A percentile compares a stretch with the other conserved stretches of the same genome.
These are phyloP conservation scores for Leptoteleia sp. DNA, from an alignment of 1,140 invertebrate species.

Conservation along the genomic window DNA sequence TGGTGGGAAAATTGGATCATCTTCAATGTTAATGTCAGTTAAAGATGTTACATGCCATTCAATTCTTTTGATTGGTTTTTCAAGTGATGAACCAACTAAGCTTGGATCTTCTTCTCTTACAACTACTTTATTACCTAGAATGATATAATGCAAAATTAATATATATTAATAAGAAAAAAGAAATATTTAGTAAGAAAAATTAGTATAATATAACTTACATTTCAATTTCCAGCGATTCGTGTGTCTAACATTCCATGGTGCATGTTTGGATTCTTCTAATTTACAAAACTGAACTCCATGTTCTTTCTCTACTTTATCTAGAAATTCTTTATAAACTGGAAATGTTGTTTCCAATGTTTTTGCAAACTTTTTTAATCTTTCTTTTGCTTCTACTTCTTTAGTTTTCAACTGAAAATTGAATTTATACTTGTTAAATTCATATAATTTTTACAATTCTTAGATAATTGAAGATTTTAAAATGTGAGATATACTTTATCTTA, in stretches of 20 bases:
- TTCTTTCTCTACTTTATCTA: conserved; percentile 44
- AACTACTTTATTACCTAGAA: conserved; percentile 37
- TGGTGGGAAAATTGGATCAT: conserved; percentile 39
- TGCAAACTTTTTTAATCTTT: conserved; percentile 29
- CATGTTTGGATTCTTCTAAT: conserved; percentile 56
- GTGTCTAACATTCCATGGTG: conserved; percentile 49
- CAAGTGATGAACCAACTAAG: not conserved
- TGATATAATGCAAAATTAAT: not conserved
- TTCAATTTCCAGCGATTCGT: conserved; percentile 61
- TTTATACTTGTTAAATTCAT: no score
- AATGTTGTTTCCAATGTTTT: conserved; percentile 36
- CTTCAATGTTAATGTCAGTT: conserved; percentile 21
- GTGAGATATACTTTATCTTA: no score
- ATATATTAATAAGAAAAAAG: not conserved
- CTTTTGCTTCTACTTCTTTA: conserved; percentile 50
- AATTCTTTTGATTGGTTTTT: conserved; percentile 44
- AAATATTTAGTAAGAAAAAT: not conserved
- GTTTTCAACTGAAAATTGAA: conserved; percentile 47
- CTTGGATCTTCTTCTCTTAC: conserved; percentile 18
- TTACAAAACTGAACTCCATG: conserved; percentile 38
- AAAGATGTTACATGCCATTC: conserved; percentile 14
- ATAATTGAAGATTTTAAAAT: no score
- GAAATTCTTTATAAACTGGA: conserved; percentile 50
- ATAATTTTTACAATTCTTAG: no score
- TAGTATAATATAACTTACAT: conserved; percentile 41